Percentiles rank a stretch among this genome's conserved stretches.
phyloP scores from a whole-genome alignment of 2,797 vertebrate genomes.

The Crax fasciolata region DNA sequence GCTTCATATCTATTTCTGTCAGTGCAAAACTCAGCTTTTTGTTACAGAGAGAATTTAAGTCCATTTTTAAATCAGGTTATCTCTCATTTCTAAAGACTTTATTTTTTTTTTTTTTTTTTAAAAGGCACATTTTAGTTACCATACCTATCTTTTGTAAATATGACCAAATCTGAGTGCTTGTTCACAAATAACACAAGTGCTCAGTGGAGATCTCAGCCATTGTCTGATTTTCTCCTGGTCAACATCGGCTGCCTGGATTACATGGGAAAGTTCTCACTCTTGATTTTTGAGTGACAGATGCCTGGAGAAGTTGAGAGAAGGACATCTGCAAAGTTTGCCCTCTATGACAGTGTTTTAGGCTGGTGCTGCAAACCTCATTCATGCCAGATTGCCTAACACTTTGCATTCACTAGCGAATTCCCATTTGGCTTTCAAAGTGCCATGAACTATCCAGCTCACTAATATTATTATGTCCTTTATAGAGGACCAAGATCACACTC shows the following conservation, averaged over 20 bases:
- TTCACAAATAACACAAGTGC: neutral
- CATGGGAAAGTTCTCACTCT: neutral
- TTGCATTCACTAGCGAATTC: neutral
- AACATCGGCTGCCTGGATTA: neutral
- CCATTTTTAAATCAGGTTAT: neutral
- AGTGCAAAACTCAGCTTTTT: neutral
- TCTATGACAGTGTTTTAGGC: neutral
- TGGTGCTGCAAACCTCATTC: neutral
- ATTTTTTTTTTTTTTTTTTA: no score
- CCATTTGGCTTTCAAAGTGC: neutral
- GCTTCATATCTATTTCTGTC: neutral
- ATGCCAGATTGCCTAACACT: neutral
- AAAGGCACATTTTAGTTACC: neutral
- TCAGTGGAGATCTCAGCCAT: neutral
- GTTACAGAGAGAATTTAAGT: neutral
- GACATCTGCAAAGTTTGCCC: neutral
- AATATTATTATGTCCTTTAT: neutral
- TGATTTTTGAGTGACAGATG: neutral
- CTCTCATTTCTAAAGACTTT: neutral
- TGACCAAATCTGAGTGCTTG: neutral
- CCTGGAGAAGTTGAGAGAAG: neutral
- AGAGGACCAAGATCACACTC: fast-evolving
- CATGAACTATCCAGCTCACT: neutral
- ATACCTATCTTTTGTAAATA: neutral
- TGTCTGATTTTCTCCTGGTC: neutral